These are phyloP conservation scores for Apeltes quadracus DNA, from an alignment of 2,113 vertebrate genomes.

Conservation along the genomic window DNA sequence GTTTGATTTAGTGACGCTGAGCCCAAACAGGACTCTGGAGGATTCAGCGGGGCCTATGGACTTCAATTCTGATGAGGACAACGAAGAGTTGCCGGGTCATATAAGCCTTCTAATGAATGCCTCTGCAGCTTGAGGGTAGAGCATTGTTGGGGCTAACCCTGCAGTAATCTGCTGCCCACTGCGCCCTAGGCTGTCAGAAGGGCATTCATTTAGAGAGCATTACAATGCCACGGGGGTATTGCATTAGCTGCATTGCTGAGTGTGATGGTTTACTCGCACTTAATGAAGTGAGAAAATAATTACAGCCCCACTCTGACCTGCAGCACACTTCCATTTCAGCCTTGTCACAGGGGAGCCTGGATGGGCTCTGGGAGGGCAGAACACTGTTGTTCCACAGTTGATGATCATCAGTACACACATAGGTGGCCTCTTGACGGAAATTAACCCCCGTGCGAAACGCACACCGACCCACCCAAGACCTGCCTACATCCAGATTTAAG, in stretches of 20 bases:
- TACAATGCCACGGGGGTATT: constrained; percentile 80
- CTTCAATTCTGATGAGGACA: constrained; percentile 52
- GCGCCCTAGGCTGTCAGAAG: constrained; percentile 74
- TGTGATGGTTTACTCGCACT: constrained; percentile 81
- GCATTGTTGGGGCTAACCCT: constrained; percentile 70
- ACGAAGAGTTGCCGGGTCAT: constrained; percentile 54
- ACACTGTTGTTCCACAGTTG: constrained; percentile 64
- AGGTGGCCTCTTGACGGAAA: constrained; percentile 65
- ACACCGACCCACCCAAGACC: constrained; percentile 51
- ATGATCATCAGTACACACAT: constrained; percentile 71
- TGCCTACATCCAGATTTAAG: constrained; percentile 54
- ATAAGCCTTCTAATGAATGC: constrained; percentile 71
- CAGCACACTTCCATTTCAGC: constrained; percentile 77
- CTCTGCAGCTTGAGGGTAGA: constrained; percentile 59
- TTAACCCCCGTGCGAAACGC: constrained; percentile 70
- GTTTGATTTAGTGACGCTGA: constrained; percentile 58
- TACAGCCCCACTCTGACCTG: constrained; percentile 81
- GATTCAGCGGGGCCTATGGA: constrained; percentile 55
- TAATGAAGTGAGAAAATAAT: constrained; percentile 86
- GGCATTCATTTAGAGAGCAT: constrained; percentile 80
- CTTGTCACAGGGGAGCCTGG: constrained; percentile 65
- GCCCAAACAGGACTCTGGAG: constrained; percentile 52
- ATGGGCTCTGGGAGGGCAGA: constrained; percentile 61
- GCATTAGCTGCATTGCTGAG: constrained; percentile 80
- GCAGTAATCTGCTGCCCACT: constrained; percentile 76